Evolutionary conservation across 2,113 vertebrate genomes (phyloP), one percentile per base, ranked within the genome.

Genomic region (Entomyzon cyanotis): DNA sequence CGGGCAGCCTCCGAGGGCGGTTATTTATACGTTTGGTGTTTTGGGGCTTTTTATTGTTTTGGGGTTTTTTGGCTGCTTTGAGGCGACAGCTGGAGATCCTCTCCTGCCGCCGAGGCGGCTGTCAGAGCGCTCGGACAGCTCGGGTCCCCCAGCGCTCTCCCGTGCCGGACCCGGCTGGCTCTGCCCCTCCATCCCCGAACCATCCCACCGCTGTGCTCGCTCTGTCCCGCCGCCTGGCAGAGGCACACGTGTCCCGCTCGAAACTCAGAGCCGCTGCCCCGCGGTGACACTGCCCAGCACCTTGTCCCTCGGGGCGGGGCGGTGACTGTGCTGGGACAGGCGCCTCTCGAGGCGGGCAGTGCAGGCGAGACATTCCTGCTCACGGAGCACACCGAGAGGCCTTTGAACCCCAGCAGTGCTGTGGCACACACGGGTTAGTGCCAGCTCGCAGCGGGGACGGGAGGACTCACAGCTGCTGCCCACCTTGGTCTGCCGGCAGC

Each of bases 231-330:
- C 11, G 14, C 46, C 62, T 9, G 63, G 35, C 19, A 31, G 16
- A 11, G 5, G 33, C 41, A n/a, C 22, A 2, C 4, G 4, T 8
- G 41, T 42, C 47, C 58, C 7, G 24, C 22, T 8, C 10, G 4
- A 79, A 27, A 18, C 25, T 5, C 53, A 8, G 22, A 46, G 52
- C 3, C 50, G 0, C 8, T 6, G 39, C 42, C 25, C 42, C 0
- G 74, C 16, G 11, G 16, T 53, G 77, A 5, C 76, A 3, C 25
- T 3, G 58, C 2, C 25, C 31, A 8, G 31, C 49, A 4, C 41
- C 18, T 33, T 31, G 63, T 77, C 31, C 42, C 56, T 23, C 25
- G 2, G 30, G n/a, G 11, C 28, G 6, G 39, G 39, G 24, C 31
- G 39, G 62, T 33, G 59, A 9, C 52, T 10, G 20, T 3, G 14